phyloP scores from a whole-genome alignment of 1,140 invertebrate genomes.

The Achatina immaculata region DNA sequence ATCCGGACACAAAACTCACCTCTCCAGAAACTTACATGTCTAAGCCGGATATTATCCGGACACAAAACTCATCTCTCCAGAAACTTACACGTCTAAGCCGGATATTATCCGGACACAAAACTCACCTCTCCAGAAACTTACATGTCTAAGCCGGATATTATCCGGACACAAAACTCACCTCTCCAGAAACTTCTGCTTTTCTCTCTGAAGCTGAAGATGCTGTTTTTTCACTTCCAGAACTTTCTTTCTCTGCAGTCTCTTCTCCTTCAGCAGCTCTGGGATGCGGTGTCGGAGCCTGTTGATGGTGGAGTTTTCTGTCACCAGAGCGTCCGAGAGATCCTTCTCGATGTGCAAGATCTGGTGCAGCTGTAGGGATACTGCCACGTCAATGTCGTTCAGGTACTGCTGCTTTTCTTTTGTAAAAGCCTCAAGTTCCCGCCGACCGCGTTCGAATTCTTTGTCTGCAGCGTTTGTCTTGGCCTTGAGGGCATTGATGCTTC shows the following conservation, averaged over 20 bases:
- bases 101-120: no score
- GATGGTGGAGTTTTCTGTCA: constrained; percentile 10
- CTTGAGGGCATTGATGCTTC: constrained; percentile 8
- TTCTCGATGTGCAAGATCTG: constrained; percentile 22
- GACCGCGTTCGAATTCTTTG: not conserved
- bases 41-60: no score
- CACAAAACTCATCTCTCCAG: no score
- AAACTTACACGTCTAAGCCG: no score
- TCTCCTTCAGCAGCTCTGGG: constrained; percentile 31
- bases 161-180: not conserved
- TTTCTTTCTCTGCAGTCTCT: not conserved
- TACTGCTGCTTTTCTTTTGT: constrained; percentile 27
- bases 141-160: no score
- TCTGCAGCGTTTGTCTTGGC: constrained; percentile 6
- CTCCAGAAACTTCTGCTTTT: constrained; percentile 19
- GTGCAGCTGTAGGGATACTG: constrained; percentile 16
- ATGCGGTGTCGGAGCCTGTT: constrained; percentile 15
- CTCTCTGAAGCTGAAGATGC: not conserved
- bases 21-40: no score
- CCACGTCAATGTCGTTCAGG: constrained; percentile 20
- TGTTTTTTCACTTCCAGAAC: constrained; percentile 9
- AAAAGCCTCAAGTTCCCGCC: constrained; percentile 17
- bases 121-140: no score
- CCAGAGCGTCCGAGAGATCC: not conserved
- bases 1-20: no score